Percentiles rank a stretch among this genome's conserved stretches.
These are phyloP conservation scores for Muscicapa comitata DNA, from an alignment of 2,797 vertebrate genomes.

Conservation along the genomic window DNA sequence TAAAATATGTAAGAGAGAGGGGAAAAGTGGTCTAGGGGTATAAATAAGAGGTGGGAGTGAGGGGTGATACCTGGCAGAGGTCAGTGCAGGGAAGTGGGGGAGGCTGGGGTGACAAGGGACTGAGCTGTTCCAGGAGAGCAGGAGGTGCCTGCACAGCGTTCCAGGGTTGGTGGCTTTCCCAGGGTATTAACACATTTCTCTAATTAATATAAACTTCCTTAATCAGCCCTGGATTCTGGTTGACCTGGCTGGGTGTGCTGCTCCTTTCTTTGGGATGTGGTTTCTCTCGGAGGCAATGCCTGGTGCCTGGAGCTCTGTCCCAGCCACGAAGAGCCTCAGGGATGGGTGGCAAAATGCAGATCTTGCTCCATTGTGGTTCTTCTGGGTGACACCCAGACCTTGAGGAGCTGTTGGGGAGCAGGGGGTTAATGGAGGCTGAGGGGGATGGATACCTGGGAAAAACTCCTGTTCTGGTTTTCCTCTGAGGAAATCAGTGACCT, in stretches of 20 bases:
- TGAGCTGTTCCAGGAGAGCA: not conserved
- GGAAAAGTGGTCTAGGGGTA: accelerated
- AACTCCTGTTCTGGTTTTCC: not conserved
- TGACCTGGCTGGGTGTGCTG: not conserved
- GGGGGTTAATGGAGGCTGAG: not conserved
- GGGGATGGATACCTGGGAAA: not conserved
- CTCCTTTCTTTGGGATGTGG: not conserved
- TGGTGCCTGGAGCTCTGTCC: not conserved
- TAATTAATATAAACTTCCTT: not conserved
- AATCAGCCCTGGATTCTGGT: not conserved
- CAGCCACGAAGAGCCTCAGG: not conserved
- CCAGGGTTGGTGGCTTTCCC: not conserved
- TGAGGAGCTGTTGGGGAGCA: not conserved
- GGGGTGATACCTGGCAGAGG: not conserved
- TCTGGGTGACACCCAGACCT: not conserved
- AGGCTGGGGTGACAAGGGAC: not conserved
- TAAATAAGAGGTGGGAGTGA: not conserved
- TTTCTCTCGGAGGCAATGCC: not conserved
- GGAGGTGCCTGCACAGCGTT: not conserved
- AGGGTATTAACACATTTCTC: not conserved
- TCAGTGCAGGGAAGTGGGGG: not conserved
- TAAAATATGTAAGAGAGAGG: not conserved
- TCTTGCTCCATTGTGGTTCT: accelerated
- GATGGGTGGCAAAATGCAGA: not conserved
- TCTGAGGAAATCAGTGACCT: not conserved